Conservation (phyloP, 2,888 invertebrate species). For the Branchipolynoe longqiensis region DNA sequence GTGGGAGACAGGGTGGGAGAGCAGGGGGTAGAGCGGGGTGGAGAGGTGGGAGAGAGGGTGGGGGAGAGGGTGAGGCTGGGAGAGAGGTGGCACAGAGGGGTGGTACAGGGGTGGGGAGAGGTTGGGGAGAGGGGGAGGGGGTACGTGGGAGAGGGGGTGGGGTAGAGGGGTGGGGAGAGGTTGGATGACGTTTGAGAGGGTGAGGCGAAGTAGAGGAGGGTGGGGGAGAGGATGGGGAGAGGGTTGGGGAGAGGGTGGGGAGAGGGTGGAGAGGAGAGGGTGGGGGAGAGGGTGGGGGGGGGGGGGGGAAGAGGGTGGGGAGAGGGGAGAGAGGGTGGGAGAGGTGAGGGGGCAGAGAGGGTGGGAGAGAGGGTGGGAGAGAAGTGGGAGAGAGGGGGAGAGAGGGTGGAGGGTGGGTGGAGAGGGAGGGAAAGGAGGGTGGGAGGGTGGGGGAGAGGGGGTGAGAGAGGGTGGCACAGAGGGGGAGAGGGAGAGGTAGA, state of each 20-base stretch:
- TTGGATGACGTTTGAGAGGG: neutral
- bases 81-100: too few relatives aligned
- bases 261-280: neutral
- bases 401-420: too few relatives aligned
- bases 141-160: neutral
- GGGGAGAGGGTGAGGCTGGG: neutral
- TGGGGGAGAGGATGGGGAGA: neutral
- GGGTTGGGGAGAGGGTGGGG: neutral
- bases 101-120: neutral
- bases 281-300: neutral
- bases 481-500: neutral
- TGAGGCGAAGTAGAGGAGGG: neutral
- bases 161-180: too few relatives aligned
- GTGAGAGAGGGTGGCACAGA: too few relatives aligned
- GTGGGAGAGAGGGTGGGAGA: too few relatives aligned
- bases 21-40: too few relatives aligned
- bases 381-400: slow-evolving; percentile 20
- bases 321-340: neutral
- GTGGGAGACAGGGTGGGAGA: too few relatives aligned
- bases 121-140: neutral
- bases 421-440: too few relatives aligned
- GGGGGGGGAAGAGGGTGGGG: neutral
- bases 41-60: too few relatives aligned
- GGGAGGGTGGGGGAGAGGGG: too few relatives aligned
- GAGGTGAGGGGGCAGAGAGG: neutral